Percentiles rank a stretch among this genome's conserved stretches.
Conservation (phyloP, 2,888 invertebrate genomes). For the Drosophila mettleri region DNA sequence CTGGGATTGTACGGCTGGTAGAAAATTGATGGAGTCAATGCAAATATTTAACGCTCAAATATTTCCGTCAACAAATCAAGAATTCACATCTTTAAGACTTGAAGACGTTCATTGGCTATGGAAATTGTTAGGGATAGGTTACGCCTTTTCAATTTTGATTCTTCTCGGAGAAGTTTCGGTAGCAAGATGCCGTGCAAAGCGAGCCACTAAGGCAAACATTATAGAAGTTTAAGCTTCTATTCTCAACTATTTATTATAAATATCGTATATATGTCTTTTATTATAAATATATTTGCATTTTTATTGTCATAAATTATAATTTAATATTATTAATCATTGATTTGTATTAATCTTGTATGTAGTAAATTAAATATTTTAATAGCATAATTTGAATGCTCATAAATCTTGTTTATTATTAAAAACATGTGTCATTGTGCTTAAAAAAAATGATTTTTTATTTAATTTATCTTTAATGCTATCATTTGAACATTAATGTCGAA, state of each 20-base stretch:
- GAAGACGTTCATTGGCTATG: conserved; percentile 16
- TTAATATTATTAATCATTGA: neutral
- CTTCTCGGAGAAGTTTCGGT: conserved; percentile 10
- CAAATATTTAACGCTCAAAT: too few relatives aligned
- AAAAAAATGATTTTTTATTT: neutral
- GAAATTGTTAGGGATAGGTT: conserved; percentile 3
- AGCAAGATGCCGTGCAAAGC: neutral
- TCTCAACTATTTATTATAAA: neutral
- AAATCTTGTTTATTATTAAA: neutral
- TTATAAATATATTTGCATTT: neutral
- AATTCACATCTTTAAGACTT: neutral
- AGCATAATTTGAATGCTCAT: too few relatives aligned
- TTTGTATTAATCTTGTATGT: neutral
- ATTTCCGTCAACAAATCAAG: neutral
- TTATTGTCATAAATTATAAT: neutral
- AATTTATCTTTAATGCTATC: too few relatives aligned
- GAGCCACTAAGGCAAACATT: too few relatives aligned
- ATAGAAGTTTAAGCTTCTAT: neutral
- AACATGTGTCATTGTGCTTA: neutral
- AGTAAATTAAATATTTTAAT: too few relatives aligned
- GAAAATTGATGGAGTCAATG: neutral
- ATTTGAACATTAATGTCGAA: too few relatives aligned
- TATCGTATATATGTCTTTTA: neutral
- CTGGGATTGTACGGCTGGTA: neutral
- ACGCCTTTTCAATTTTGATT: neutral